A percentile compares a stretch with the other conserved stretches of the same genome.
phyloP scores from a whole-genome alignment of 2,888 invertebrate species.

The Lycia hirtaria region DNA sequence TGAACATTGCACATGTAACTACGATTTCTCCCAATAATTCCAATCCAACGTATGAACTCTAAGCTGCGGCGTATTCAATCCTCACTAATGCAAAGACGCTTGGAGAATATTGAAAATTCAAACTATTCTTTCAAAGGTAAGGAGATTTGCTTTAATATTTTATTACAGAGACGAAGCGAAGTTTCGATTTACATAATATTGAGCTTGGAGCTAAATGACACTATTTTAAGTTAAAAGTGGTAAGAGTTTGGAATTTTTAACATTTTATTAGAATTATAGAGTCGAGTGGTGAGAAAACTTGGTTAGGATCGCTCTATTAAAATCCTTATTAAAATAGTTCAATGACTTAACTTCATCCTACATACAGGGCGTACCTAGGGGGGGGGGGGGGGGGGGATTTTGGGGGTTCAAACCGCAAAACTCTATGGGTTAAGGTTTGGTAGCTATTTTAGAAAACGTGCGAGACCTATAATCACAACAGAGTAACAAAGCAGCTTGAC shows the following conservation, averaged over 20 bases:
- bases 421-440: not conserved
- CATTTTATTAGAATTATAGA: conserved; percentile 22
- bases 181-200: conserved; percentile 69
- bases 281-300: conserved; percentile 19
- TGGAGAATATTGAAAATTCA: conserved; percentile 41
- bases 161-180: conserved; percentile 43
- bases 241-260: conserved; percentile 17
- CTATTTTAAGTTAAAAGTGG: conserved; percentile 39
- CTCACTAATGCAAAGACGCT: conserved; percentile 43
- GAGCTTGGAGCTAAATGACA: conserved; percentile 46
- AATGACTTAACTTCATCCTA: not conserved
- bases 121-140: conserved; percentile 53
- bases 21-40: not conserved
- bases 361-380: too few relatives aligned
- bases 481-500: too few relatives aligned
- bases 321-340: not conserved
- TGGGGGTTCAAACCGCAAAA: too few relatives aligned
- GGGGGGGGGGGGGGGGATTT: too few relatives aligned
- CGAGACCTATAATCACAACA: too few relatives aligned
- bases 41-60: conserved; percentile 22
- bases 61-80: conserved; percentile 46
- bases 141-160: conserved; percentile 69
- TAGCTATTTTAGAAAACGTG: not conserved
- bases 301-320: not conserved
- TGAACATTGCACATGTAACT: not conserved